These are phyloP conservation scores for Rhimphoctona megacephalus DNA, from an alignment of 2,888 invertebrate species.

Conservation along the genomic window DNA sequence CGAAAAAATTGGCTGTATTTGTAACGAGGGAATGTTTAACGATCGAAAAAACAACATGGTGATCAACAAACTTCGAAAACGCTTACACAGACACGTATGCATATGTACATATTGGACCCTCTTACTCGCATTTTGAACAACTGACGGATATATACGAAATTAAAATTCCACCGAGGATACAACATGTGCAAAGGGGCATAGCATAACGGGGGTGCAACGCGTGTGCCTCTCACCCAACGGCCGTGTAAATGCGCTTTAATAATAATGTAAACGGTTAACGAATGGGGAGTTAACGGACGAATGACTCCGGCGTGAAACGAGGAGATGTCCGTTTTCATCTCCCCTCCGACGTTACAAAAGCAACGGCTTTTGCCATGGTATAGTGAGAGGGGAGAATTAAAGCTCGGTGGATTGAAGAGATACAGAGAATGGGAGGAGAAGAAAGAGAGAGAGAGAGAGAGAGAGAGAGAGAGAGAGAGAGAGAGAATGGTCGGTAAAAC, in stretches of 20 bases:
- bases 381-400: conserved; percentile 51
- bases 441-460: too few relatives aligned
- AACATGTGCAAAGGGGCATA: conserved; percentile 29
- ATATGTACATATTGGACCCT: conserved; percentile 6
- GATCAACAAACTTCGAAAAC: neutral
- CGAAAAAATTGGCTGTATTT: neutral
- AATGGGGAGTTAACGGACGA: conserved; percentile 78
- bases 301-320: conserved; percentile 76
- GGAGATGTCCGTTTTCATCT: conserved; percentile 69
- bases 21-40: neutral
- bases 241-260: conserved; percentile 82
- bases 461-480: conserved; percentile 28
- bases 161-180: conserved; percentile 78
- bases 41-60: conserved; percentile 10
- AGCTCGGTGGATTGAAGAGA: conserved; percentile 44
- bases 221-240: conserved; percentile 68
- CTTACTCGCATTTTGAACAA: conserved; percentile 35
- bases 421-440: conserved; percentile 21
- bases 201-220: conserved; percentile 17
- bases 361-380: conserved; percentile 36
- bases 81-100: neutral
- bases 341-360: conserved; percentile 36
- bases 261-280: conserved; percentile 82
- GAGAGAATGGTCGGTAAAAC: conserved; percentile 59
- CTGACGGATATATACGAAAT: conserved; percentile 69